A percentile compares a stretch with the other conserved stretches of the same genome.
Conservation (phyloP, 2,797 vertebrate species). For the Silurus aristotelis region DNA sequence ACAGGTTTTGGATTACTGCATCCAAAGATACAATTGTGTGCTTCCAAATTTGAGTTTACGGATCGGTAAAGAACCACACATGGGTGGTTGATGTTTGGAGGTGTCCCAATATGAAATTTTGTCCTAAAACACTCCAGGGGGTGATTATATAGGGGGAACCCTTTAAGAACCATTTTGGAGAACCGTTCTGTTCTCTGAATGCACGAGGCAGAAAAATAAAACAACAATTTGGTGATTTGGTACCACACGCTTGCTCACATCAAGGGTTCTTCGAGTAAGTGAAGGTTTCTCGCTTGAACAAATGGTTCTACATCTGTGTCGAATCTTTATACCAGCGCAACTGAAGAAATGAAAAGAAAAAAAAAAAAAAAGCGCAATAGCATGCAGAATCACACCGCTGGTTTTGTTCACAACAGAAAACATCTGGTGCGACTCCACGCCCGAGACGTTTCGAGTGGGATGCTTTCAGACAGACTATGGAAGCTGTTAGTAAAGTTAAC, state of each 20-base stretch:
- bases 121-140: not conserved
- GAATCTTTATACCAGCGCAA: not conserved
- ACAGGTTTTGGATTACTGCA: no score
- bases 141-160: not conserved
- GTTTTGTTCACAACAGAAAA: not conserved
- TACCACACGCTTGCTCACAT: not conserved
- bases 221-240: not conserved
- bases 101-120: no score
- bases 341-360: not conserved
- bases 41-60: no score
- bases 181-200: not conserved
- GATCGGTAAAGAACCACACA: no score
- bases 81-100: no score
- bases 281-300: not conserved
- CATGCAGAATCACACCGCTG: not conserved
- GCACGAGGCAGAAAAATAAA: not conserved
- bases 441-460: slow-evolving; percentile 40
- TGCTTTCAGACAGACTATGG: slow-evolving; percentile 74
- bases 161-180: not conserved
- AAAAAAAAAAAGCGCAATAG: not conserved
- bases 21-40: no score
- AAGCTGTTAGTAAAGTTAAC: slow-evolving; percentile 78
- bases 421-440: not conserved
- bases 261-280: not conserved
- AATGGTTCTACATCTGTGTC: not conserved